Conservation (phyloP, 2,797 vertebrate genomes). For the Schizopygopsis pylzovi region DNA sequence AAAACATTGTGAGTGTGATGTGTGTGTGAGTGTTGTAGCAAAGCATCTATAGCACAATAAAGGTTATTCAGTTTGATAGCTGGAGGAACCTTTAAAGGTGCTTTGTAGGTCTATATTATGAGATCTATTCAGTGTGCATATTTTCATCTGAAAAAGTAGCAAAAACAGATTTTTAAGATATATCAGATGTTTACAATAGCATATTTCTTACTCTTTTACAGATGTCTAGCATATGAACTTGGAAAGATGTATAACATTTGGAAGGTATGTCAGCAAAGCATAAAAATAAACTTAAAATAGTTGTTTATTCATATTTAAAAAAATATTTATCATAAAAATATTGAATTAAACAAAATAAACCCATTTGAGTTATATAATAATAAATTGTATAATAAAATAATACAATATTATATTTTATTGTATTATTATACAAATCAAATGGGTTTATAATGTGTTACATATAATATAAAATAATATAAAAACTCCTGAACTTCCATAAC, state of each 20-base stretch:
- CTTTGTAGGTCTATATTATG: not conserved
- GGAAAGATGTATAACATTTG: not conserved
- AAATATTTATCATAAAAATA: not conserved
- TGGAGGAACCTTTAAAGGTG: not conserved
- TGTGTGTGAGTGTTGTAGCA: slow-evolving; percentile 6
- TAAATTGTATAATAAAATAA: not conserved
- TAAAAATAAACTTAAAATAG: not conserved
- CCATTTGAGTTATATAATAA: not conserved
- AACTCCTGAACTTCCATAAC: not conserved
- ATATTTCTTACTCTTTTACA: not conserved
- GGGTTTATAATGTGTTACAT: not conserved
- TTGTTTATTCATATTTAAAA: not conserved
- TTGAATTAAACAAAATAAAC: not conserved
- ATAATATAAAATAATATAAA: not conserved
- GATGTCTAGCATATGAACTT: not conserved
- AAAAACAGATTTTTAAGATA: not conserved
- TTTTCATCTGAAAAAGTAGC: not conserved
- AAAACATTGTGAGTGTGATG: too few species aligned
- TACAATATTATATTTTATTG: not conserved
- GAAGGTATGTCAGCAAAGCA: not conserved
- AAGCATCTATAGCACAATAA: not conserved
- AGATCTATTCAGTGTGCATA: not conserved
- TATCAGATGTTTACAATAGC: not conserved
- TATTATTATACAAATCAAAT: not conserved
- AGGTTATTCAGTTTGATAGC: not conserved